Percentiles rank a stretch among this genome's conserved stretches.
phyloP scores from a whole-genome alignment of 1,140 invertebrate genomes.

The Pomacea maculata region DNA sequence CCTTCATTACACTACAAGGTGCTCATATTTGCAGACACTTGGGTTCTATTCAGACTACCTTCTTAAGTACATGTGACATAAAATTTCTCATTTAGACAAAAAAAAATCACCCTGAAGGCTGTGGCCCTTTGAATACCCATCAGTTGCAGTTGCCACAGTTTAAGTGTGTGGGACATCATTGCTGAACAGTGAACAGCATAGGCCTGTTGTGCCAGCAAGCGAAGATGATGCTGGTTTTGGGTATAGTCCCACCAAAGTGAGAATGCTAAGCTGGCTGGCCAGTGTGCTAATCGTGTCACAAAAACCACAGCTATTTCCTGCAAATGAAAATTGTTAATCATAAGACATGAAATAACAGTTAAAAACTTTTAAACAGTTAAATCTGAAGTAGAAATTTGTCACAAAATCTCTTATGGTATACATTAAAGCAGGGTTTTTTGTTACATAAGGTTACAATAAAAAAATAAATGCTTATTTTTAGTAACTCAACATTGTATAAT shows the following conservation, averaged over 20 bases:
- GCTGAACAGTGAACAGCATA: constrained; percentile 10
- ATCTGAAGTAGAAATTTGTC: neutral
- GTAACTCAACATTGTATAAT: too few species aligned
- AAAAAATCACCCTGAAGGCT: constrained; percentile 25
- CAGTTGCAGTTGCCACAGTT: constrained; percentile 23
- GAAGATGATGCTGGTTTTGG: constrained; percentile 28
- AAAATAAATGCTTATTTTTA: too few species aligned
- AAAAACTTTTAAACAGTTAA: neutral
- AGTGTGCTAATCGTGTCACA: constrained; percentile 30
- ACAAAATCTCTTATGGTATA: neutral
- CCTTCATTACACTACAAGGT: too few species aligned
- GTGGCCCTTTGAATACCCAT: constrained; percentile 25
- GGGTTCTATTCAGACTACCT: neutral
- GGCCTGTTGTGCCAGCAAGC: constrained; percentile 20
- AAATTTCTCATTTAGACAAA: neutral
- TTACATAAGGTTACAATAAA: too few species aligned
- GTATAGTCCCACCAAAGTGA: constrained; percentile 36
- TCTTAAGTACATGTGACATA: neutral
- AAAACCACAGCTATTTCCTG: constrained; percentile 31
- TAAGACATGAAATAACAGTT: neutral
- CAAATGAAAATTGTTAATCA: neutral
- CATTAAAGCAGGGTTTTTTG: neutral
- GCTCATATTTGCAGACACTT: too few species aligned
- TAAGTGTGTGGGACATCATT: constrained; percentile 18
- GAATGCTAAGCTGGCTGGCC: constrained; percentile 36